Conservation (phyloP, 1,140 invertebrate species). For the Atta texana region DNA sequence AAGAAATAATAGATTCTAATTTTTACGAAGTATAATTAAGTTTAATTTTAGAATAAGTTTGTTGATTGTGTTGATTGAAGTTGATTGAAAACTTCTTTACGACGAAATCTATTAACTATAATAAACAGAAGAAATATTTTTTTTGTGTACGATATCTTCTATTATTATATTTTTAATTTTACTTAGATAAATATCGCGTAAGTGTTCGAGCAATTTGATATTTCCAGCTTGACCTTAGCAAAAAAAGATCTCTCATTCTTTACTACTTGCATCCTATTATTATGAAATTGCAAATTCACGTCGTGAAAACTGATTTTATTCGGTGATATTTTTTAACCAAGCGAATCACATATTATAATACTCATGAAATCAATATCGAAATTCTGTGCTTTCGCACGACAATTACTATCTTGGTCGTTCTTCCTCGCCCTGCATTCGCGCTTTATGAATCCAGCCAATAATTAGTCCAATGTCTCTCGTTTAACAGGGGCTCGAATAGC, state of each 20-base stretch:
- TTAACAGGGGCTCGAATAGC: background rate
- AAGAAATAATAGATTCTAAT: background rate
- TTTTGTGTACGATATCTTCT: background rate
- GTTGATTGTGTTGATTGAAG: too few species aligned
- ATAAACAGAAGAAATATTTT: constrained; percentile 2
- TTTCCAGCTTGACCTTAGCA: constrained; percentile 6
- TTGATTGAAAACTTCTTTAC: background rate
- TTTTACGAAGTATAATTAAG: background rate
- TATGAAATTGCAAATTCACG: background rate
- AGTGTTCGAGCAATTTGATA: background rate
- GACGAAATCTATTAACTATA: background rate
- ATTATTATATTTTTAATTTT: background rate
- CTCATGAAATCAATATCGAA: constrained; percentile 15
- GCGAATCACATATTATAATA: constrained; percentile 52
- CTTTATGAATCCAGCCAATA: background rate
- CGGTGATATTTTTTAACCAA: background rate
- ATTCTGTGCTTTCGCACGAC: constrained; percentile 16
- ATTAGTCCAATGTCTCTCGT: background rate
- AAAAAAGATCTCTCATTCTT: constrained; percentile 21
- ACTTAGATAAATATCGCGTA: background rate
- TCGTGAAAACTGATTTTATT: constrained; percentile 65
- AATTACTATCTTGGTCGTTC: background rate
- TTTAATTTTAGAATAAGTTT: background rate
- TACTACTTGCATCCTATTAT: background rate
- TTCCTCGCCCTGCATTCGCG: background rate